phyloP scores from a whole-genome alignment of 2,797 vertebrate species.

The Sphaeramia orbicularis region DNA sequence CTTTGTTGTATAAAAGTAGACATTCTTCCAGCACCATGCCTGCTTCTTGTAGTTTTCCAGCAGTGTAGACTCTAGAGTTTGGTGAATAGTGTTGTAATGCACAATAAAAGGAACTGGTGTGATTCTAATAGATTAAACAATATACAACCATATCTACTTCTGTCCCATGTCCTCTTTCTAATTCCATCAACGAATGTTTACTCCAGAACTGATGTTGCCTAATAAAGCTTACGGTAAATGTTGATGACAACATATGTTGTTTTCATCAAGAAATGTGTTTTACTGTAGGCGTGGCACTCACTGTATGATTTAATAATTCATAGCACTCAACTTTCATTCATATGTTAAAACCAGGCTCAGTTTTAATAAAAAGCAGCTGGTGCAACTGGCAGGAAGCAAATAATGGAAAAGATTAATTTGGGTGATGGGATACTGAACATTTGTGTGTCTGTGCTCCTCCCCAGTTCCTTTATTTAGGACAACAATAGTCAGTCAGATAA shows the following conservation, averaged over 20 bases:
- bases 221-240: neutral
- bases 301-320: neutral
- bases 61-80: too few species aligned
- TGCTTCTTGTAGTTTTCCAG: too few species aligned
- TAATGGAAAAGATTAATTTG: slow-evolving; percentile 23
- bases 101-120: too few species aligned
- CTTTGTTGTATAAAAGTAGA: too few species aligned
- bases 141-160: too few species aligned
- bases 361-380: slow-evolving; percentile 19
- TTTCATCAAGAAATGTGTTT: neutral
- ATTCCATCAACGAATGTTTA: too few species aligned
- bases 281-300: neutral
- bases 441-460: neutral
- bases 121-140: too few species aligned
- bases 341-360: slow-evolving; percentile 5
- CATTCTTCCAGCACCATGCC: too few species aligned
- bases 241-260: neutral
- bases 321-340: neutral
- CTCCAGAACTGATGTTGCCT: too few species aligned
- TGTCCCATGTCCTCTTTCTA: too few species aligned
- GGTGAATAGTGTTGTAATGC: too few species aligned
- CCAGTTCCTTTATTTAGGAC: slow-evolving; percentile 13
- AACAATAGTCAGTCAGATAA: slow-evolving; percentile 18
- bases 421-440: neutral
- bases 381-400: slow-evolving; percentile 20